Conservation (phyloP, 2,888 invertebrate species). For the Dicyrtomina minuta region DNA sequence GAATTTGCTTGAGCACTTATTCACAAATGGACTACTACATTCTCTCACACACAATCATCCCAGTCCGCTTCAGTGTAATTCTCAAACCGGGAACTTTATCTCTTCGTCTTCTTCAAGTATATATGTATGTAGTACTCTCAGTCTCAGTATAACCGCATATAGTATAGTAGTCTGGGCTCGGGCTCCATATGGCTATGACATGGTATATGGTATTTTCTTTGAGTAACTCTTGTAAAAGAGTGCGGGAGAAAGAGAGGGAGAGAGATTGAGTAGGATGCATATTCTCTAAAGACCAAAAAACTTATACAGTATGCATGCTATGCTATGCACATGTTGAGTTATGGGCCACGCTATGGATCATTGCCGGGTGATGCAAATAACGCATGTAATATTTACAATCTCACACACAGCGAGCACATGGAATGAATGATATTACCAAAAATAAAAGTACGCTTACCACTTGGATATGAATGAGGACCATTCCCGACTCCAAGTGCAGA, state of each 20-base stretch:
- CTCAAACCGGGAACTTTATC: constrained; percentile 14
- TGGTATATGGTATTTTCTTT: no score
- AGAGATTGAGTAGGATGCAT: not conserved
- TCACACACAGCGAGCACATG: not conserved
- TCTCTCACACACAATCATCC: constrained; percentile 7
- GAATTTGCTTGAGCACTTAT: constrained; percentile 9
- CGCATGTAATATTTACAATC: not conserved
- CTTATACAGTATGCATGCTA: not conserved
- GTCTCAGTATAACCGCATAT: no score
- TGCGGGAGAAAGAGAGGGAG: no score
- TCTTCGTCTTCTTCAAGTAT: not conserved
- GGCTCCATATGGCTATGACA: no score
- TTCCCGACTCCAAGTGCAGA: constrained; percentile 25
- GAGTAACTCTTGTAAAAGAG: no score
- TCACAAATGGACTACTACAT: not conserved
- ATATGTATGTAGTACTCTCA: not conserved
- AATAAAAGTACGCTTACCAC: constrained; percentile 31
- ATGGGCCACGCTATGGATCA: no score
- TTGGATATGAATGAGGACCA: constrained; percentile 24
- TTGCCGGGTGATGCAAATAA: not conserved
- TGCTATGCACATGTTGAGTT: no score
- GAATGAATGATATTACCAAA: no score
- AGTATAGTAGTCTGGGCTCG: no score
- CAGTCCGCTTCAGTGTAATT: not conserved
- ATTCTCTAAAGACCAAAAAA: not conserved